Evolutionary conservation across 2,797 vertebrate species (phyloP), one percentile per base, ranked within the genome.

Genomic region (Ctenopoma multispine): DNA sequence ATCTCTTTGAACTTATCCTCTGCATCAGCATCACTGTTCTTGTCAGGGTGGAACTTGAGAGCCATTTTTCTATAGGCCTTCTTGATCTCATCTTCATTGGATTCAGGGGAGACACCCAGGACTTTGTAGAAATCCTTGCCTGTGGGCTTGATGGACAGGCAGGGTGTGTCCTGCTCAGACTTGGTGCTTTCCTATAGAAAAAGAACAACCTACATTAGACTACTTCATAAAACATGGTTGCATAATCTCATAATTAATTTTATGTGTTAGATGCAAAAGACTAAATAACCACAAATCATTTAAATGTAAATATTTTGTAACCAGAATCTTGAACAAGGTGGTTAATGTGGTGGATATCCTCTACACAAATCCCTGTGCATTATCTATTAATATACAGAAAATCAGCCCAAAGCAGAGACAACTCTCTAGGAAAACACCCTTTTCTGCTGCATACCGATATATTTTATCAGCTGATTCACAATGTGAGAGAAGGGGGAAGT

Each of bases 61-160:
- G 97, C 97, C 96, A 99, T 95, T 89, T 97, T 97, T 85, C 97
- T 94, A 80, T 98, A 99, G 34, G 97, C 97, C 88, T 95, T 97
- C 91, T 97, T 98, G 92, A 99, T 96, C 89, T 99, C 97, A 47
- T 99, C 97, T 40, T 99, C 97, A 0, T 97, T 97, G 84, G 97
- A 97, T 0, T 96, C 95, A 0, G 93, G 92, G 3, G 95, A 83
- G 87, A 98, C 96, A 2, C 96, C 97, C 85, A 99, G 90, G 86
- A 97, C 94, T 91, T 96, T 96, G 91, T 99, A 99, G 84, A 97
- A 99, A 87, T 99, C 97, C 87, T 98, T 95, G 70, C 97, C 97
- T 81, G 95, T 92, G 64, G 96, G 93, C 65, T 94, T 94, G 73
- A 92, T 86, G 69, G 93, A 72, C 54, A 90, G 88, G 47, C 89